phyloP scores from a whole-genome alignment of 2,888 invertebrate genomes.

The Tinea pellionella region DNA sequence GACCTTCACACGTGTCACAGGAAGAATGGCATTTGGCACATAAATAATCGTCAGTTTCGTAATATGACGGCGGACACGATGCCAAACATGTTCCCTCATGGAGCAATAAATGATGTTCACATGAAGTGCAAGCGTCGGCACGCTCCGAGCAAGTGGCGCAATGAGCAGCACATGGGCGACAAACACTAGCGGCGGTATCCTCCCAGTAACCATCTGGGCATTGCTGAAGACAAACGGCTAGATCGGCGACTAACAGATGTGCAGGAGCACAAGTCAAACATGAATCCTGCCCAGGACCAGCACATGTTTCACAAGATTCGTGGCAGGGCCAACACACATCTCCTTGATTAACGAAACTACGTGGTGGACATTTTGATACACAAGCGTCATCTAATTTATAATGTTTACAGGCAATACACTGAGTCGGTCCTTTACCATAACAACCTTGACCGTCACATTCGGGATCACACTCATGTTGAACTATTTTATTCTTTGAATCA shows the following conservation, averaged over 20 bases:
- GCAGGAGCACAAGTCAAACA: conserved; percentile 88
- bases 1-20: conserved; percentile 85
- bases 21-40: conserved; percentile 83
- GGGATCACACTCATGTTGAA: conserved; percentile 81
- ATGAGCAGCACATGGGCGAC: conserved; percentile 87
- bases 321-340: conserved; percentile 89
- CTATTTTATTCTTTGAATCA: conserved; percentile 72
- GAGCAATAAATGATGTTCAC: conserved; percentile 88
- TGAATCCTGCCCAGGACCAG: conserved; percentile 87
- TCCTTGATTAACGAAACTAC: conserved; percentile 84
- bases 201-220: conserved; percentile 93
- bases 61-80: conserved; percentile 84
- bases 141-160: conserved; percentile 87
- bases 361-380: conserved; percentile 85
- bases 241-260: conserved; percentile 84
- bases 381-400: conserved; percentile 86
- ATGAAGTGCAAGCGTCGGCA: conserved; percentile 86
- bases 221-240: conserved; percentile 87
- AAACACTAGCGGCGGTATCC: conserved; percentile 79
- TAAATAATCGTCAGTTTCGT: conserved; percentile 88
- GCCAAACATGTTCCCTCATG: conserved; percentile 85
- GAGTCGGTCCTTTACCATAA: conserved; percentile 85
- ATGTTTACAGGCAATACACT: conserved; percentile 85
- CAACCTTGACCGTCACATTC: conserved; percentile 89
- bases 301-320: conserved; percentile 90